Conservation (phyloP, 2,888 invertebrate species). For the Andrena bucephala region DNA sequence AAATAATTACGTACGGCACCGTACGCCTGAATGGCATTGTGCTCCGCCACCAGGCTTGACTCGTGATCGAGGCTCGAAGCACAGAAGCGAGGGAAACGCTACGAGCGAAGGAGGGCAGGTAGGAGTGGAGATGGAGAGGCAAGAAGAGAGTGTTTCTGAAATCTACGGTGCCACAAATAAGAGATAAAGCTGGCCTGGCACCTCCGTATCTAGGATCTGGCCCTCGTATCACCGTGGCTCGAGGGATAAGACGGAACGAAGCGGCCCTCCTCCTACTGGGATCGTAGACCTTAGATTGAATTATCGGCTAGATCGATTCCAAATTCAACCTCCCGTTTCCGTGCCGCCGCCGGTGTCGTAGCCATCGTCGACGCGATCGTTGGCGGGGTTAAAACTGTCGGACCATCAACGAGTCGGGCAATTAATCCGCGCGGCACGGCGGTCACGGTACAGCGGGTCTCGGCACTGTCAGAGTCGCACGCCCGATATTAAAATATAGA, state of each 20-base stretch:
- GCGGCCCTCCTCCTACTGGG: constrained; percentile 32
- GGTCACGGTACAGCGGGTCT: constrained; percentile 7
- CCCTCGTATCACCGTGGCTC: constrained; percentile 57
- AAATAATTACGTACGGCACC: too few relatives aligned
- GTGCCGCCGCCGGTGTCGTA: constrained; percentile 12
- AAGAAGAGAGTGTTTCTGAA: constrained; percentile 58
- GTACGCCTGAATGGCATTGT: too few relatives aligned
- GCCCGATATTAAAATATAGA: constrained; percentile 26
- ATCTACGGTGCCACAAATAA: constrained; percentile 79
- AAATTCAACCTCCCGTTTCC: constrained; percentile 54
- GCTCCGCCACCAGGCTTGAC: background rate
- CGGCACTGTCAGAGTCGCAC: background rate
- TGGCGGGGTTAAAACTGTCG: background rate
- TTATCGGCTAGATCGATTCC: constrained; percentile 75
- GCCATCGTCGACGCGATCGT: background rate
- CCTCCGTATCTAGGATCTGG: constrained; percentile 75
- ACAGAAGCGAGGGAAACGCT: background rate
- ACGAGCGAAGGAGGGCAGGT: background rate
- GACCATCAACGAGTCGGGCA: background rate
- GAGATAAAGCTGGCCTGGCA: constrained; percentile 77
- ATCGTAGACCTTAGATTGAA: constrained; percentile 72
- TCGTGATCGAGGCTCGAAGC: constrained; percentile 4
- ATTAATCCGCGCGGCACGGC: constrained; percentile 13
- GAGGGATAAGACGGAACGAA: constrained; percentile 67
- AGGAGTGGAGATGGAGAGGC: background rate